Evolutionary conservation across 2,113 vertebrate genomes (phyloP).

Genomic region (Natator depressus): DNA sequence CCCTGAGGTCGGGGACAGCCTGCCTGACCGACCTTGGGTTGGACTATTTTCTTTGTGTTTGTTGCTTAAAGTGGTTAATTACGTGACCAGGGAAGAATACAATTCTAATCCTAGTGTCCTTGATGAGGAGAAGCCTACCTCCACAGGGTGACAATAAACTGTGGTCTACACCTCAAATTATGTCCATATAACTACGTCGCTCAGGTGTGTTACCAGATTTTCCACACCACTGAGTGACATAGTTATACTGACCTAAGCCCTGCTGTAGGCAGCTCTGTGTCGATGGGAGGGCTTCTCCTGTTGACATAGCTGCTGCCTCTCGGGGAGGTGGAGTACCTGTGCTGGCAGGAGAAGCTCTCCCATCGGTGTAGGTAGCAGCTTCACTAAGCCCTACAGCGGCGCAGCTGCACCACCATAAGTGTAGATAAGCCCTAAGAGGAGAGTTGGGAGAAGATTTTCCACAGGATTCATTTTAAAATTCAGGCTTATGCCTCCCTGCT

Average conservation of each 20-base stretch:
- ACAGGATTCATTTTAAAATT: not conserved
- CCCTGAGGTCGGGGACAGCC: too few relatives aligned
- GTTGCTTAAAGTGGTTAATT: not conserved
- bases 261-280: not conserved
- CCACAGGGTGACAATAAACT: not conserved
- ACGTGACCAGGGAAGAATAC: not conserved
- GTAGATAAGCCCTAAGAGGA: not conserved
- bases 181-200: not conserved
- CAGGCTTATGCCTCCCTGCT: not conserved
- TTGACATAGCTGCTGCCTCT: not conserved
- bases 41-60: not conserved
- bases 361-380: not conserved
- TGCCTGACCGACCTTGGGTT: not conserved
- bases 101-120: not conserved
- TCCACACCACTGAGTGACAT: not conserved
- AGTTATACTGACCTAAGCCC: not conserved
- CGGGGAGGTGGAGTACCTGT: not conserved
- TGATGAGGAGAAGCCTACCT: not conserved
- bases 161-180: not conserved
- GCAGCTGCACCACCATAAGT: not conserved
- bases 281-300: not conserved
- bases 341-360: not conserved
- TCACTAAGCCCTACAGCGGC: not conserved
- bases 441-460: not conserved
- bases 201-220: not conserved